Conservation (phyloP, 1,140 invertebrate genomes). For the Drosophila elegans region DNA sequence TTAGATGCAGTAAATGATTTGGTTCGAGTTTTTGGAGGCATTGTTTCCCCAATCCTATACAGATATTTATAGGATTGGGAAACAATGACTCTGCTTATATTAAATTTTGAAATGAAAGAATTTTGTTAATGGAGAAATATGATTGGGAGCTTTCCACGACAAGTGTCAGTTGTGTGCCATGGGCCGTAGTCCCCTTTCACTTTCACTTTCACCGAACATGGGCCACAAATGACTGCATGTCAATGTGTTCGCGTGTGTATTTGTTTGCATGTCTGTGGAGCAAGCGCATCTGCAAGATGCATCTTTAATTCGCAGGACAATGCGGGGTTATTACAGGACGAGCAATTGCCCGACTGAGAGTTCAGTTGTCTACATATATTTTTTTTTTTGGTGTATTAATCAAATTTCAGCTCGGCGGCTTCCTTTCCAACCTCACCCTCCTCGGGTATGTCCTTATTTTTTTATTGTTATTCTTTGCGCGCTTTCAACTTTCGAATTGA, state of each 20-base stretch:
- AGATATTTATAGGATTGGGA: too few relatives aligned
- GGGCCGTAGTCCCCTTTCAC: background rate
- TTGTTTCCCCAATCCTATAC: too few relatives aligned
- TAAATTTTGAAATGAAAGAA: background rate
- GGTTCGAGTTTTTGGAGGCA: too few relatives aligned
- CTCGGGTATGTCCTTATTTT: background rate
- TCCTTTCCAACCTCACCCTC: background rate
- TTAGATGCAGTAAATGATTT: too few relatives aligned
- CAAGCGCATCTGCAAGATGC: conserved; percentile 15
- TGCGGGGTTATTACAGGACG: conserved; percentile 36
- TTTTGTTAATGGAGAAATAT: too few relatives aligned
- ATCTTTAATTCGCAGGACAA: conserved; percentile 37
- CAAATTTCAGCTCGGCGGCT: conserved; percentile 10
- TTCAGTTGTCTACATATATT: conserved; percentile 5
- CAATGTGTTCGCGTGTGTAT: background rate
- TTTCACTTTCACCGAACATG: conserved; percentile 23
- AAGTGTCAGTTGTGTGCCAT: background rate
- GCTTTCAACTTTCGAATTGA: conserved; percentile 70
- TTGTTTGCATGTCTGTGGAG: background rate
- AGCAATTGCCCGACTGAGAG: conserved; percentile 26
- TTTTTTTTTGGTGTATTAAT: conserved; percentile 16
- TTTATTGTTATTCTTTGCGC: conserved; percentile 4
- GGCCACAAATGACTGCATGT: conserved; percentile 3
- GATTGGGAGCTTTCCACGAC: background rate
- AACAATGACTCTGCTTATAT: background rate